Base-by-base conservation (phyloP, 2,113 vertebrate genomes). In the Drymodes brunneopygia region DNA sequence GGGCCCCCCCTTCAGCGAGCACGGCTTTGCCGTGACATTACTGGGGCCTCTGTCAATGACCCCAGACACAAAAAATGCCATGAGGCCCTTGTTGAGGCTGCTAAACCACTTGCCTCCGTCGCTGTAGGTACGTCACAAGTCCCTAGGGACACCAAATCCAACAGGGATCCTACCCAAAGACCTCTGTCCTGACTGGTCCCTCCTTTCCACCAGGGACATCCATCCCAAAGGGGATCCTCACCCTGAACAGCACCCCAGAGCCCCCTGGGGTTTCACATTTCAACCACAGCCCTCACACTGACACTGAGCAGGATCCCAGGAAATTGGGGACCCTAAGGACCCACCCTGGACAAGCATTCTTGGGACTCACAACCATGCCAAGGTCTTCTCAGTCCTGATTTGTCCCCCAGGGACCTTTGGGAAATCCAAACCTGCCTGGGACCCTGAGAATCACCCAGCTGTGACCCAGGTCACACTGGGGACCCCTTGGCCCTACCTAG, bases 11-110 rank as follows among this genome's bases (percentile, higher is more conserved):
- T 23, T 9, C 58, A 88, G 56, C 15, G 25, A 29, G 15, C 16
- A 31, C 29, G 3, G 29, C 20, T 96, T 42, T 96, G 96, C 89
- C 47, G 0, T 10, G 10, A 53, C 3, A 6, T 94, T 11, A 86
- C 86, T 12, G 84, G 69, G 21, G 6, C 19, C 9, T 8, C 7
- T 20, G 5, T 1, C 6, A 1, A 5, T 0, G 1, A 58, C 1
- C 21, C 24, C 23, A 9, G 0, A 9, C 29, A 81, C 7, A 60
- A 4, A 19, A 4, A 4, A 6, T 96, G 96, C 81, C 33, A 14
- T 1, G 14, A 66, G 7, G 23, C 44, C 27, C 3, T 96, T 6
- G 8, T 3, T 13, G 17, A 42, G 51, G 87, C 87, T 91, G 42
- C 92, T 66, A 35, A 12, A 24, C 19, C 47, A 7, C 65, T 96